Conservation (phyloP, 2,888 invertebrate genomes). For the Tenthredo distinguenda region DNA sequence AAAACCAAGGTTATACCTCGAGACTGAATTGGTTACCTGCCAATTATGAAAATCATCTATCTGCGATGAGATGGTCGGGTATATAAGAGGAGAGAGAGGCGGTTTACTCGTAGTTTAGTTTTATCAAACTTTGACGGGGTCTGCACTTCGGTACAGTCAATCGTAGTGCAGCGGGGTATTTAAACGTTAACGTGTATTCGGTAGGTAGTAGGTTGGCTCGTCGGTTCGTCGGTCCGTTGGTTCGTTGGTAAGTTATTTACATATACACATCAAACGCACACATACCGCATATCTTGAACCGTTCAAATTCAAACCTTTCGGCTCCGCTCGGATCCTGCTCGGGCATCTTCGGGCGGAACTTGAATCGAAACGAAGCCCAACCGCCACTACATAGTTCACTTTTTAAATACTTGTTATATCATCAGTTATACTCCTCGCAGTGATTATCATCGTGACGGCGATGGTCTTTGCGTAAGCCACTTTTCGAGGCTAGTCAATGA, state of each 20-base stretch:
- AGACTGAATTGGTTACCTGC: conserved; percentile 51
- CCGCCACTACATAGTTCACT: conserved; percentile 28
- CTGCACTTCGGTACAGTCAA: background rate
- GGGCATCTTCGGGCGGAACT: conserved; percentile 42
- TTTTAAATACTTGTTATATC: conserved; percentile 9
- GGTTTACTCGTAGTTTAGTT: conserved; percentile 9
- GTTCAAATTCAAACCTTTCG: conserved; percentile 48
- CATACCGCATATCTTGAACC: conserved; percentile 7
- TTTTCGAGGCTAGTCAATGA: conserved; percentile 4
- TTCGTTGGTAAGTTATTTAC: conserved; percentile 32
- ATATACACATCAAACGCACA: conserved; percentile 26
- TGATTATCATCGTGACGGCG: background rate
- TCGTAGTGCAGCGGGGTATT: background rate
- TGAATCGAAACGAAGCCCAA: conserved; percentile 36
- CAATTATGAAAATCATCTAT: conserved; percentile 47
- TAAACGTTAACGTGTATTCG: conserved; percentile 8
- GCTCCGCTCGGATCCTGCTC: conserved; percentile 30
- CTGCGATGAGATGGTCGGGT: background rate
- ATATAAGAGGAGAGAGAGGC: background rate
- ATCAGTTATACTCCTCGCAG: background rate
- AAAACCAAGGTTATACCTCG: conserved; percentile 30
- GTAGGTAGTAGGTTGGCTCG: background rate
- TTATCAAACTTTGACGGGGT: background rate
- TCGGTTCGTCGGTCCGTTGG: background rate
- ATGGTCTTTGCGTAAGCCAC: conserved; percentile 5